A percentile compares a stretch with the other conserved stretches of the same genome.
These are phyloP conservation scores for Teinopalpus imperialis DNA, from an alignment of 2,888 invertebrate species.

Conservation along the genomic window DNA sequence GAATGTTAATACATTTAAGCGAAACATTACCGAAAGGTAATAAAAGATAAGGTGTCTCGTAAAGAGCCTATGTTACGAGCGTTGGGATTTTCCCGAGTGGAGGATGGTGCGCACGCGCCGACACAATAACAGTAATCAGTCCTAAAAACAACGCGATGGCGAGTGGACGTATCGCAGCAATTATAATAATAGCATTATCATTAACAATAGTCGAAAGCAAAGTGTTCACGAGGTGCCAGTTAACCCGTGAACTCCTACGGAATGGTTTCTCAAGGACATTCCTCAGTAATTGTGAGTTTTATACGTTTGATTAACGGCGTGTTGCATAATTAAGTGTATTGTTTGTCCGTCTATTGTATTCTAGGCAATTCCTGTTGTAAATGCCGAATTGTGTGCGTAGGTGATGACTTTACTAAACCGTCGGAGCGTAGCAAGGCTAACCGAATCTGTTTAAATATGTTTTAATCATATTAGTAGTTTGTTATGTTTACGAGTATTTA, in stretches of 20 bases:
- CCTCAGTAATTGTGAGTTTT: constrained; percentile 86
- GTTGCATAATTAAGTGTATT: constrained; percentile 13
- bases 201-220: constrained; percentile 60
- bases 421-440: constrained; percentile 2
- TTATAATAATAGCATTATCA: constrained; percentile 43
- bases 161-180: constrained; percentile 45
- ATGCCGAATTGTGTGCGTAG: constrained; percentile 27
- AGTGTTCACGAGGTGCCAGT: constrained; percentile 85
- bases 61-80: constrained; percentile 9
- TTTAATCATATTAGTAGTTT: no score
- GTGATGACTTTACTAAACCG: constrained; percentile 16
- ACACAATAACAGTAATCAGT: constrained; percentile 54
- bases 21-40: no score
- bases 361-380: constrained; percentile 17
- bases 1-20: no score
- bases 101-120: constrained; percentile 55
- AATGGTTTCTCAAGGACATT: constrained; percentile 85
- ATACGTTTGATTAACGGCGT: constrained; percentile 16
- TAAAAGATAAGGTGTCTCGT: constrained; percentile 10
- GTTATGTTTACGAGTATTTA: no score
- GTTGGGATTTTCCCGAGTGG: constrained; percentile 35
- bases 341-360: constrained; percentile 15
- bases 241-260: constrained; percentile 84
- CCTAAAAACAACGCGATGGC: constrained; percentile 45
- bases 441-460: not conserved